Evolutionary conservation across 30 jellyfish, hydroid and myxozoan genomes (phyloP), one percentile per base, ranked within the genome.

Genomic region (Aurelia sp.): DNA sequence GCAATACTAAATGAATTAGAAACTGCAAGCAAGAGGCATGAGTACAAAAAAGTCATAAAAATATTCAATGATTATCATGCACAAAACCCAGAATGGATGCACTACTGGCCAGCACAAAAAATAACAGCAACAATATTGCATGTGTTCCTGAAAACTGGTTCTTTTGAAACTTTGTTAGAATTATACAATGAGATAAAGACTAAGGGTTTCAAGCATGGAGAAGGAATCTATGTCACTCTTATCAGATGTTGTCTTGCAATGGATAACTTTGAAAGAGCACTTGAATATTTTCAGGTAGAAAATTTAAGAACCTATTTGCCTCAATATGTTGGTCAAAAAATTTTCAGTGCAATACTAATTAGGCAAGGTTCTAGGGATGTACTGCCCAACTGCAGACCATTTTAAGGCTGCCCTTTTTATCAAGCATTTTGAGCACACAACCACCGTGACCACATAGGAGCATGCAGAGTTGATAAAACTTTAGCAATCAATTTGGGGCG

Each of bases 61-160:
- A 17, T 15, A 30, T 84, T 84, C 53, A 13, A 61, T 41, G 76
- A 41, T 18, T 84, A 38, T 51, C 93, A 72, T 19, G 31, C n/a
- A 18, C 65, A 64, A 33, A 84, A 73, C 5, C 93, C 93, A 6
- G 88, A 62, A 19, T 84, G 93, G 93, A 47, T n/a, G 30, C 63
- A 61, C 10, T 67, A 72, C n/a, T 84, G 93, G 93, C 93, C 93
- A 4, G 87, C 93, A 19, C 93, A 84, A 33, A 84, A 47, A 65
- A 84, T 84, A 1, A 84, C 93, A 35, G 93, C 93, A 20, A 18
- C 77, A 3, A 31, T 73, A 12, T 53, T 84, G 3, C 77, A 84
- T 48, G 30, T 64, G 35, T 31, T 72, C 52, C 61, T 58, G 15
- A 77, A 72, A 60, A 63, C 93, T 19, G 93, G 88, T 7, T 12